A percentile compares a stretch with the other conserved stretches of the same genome.
phyloP scores from a whole-genome alignment of 2,888 invertebrate genomes.

The Amphipoea lucens region DNA sequence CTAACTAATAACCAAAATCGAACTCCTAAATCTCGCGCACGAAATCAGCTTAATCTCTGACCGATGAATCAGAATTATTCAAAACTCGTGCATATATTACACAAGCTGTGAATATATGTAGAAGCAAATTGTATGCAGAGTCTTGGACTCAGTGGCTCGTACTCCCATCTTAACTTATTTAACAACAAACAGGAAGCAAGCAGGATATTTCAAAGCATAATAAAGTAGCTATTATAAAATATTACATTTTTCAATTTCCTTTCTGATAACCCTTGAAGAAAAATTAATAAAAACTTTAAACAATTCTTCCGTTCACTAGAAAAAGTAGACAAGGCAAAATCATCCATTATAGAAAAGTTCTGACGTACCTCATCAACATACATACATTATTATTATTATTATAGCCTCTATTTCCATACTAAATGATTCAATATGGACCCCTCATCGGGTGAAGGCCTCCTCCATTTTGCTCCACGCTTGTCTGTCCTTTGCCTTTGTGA shows the following conservation, averaged over 20 bases:
- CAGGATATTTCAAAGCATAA: constrained; percentile 16
- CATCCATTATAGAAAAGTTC: not conserved
- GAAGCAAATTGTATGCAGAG: constrained; percentile 6
- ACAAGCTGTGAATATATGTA: constrained; percentile 16
- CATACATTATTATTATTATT: too few species aligned
- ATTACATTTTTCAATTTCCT: constrained; percentile 22
- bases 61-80: constrained; percentile 29
- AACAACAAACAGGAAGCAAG: constrained; percentile 18
- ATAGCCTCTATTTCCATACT: too few species aligned
- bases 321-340: not conserved
- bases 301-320: not conserved
- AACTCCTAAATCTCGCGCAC: not conserved
- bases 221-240: not conserved
- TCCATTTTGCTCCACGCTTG: too few species aligned
- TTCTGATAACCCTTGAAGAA: not conserved
- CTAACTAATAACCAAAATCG: not conserved
- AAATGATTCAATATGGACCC: too few species aligned
- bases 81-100: constrained; percentile 2
- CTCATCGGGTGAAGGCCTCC: too few species aligned
- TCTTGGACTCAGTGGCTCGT: not conserved
- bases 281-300: not conserved
- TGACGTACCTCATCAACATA: not conserved
- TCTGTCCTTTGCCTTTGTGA: too few species aligned
- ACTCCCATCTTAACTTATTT: not conserved
- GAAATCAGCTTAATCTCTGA: not conserved